Evolutionary conservation across 2,888 invertebrate genomes (phyloP).

Genomic region (Watsonalla cultraria): DNA sequence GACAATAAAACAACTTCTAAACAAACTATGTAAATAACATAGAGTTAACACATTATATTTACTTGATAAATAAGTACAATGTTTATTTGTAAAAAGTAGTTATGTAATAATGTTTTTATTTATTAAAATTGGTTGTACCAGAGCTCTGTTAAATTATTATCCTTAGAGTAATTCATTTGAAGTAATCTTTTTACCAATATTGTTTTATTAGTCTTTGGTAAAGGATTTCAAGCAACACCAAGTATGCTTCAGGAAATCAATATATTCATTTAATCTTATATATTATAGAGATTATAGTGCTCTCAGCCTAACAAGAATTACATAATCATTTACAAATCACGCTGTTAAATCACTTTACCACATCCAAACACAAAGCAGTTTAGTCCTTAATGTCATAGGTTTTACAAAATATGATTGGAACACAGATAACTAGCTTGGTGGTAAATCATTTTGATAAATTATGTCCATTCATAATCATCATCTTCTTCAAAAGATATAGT

Average conservation of each 20-base stretch:
- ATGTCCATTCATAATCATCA: conserved; percentile 74
- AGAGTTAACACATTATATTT: too few species aligned
- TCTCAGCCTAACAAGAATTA: background rate
- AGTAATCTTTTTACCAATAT: background rate
- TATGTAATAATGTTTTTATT: conserved; percentile 3
- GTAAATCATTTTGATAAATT: conserved; percentile 20
- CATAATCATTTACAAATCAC: background rate
- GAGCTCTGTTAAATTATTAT: conserved; percentile 4
- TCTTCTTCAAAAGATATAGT: conserved; percentile 68
- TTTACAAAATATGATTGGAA: conserved; percentile 4
- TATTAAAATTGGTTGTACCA: background rate
- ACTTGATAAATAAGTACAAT: background rate
- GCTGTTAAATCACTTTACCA: background rate
- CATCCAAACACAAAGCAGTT: background rate
- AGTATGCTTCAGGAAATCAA: background rate
- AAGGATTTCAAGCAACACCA: too few species aligned
- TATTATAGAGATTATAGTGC: background rate
- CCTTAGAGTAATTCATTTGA: background rate
- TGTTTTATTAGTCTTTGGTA: too few species aligned
- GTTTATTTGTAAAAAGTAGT: conserved; percentile 3
- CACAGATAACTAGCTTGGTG: conserved; percentile 15
- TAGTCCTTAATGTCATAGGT: background rate
- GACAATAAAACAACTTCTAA: conserved; percentile 15
- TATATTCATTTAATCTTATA: background rate
- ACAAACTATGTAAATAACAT: background rate